Evolutionary conservation across 2,888 invertebrate species (phyloP).

Genomic region (Cheilosia soror): DNA sequence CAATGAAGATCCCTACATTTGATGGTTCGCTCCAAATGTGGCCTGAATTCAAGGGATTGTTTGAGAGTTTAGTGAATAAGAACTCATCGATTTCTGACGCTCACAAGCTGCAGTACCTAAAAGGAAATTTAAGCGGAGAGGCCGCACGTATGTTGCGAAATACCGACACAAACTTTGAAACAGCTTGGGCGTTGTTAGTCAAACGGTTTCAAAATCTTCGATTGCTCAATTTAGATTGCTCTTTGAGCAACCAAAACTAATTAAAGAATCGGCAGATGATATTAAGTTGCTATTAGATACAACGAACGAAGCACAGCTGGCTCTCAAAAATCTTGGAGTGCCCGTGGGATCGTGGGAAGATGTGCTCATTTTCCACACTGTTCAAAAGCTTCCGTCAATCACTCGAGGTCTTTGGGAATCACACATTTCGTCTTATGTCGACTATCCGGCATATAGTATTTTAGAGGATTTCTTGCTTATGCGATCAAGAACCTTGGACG

Average conservation of each 20-base stretch:
- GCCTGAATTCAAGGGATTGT: conserved; percentile 12
- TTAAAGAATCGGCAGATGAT: not conserved
- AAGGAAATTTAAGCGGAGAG: not conserved
- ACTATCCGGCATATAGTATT: conserved; percentile 2
- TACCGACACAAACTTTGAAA: not conserved
- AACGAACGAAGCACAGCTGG: not conserved
- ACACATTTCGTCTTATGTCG: not conserved
- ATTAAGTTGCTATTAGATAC: not conserved
- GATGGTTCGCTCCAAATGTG: not conserved
- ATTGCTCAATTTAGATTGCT: not conserved
- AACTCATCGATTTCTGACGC: conserved; percentile 16
- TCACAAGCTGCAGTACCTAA: conserved; percentile 1
- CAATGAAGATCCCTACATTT: conserved; percentile 11
- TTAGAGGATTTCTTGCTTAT: conserved; percentile 8
- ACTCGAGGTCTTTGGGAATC: conserved; percentile 10
- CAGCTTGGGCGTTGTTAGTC: conserved; percentile 1
- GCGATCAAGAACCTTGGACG: conserved; percentile 1
- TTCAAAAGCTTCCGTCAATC: conserved; percentile 4
- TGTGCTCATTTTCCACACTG: not conserved
- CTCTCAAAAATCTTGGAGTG: conserved; percentile 1
- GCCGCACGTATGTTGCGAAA: not conserved
- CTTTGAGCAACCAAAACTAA: not conserved
- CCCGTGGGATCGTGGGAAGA: conserved; percentile 1
- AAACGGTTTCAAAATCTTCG: conserved; percentile 8
- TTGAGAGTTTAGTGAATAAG: conserved; percentile 6